Conservation (phyloP, 2,797 vertebrate species). For the Pangasius mekongensis region DNA sequence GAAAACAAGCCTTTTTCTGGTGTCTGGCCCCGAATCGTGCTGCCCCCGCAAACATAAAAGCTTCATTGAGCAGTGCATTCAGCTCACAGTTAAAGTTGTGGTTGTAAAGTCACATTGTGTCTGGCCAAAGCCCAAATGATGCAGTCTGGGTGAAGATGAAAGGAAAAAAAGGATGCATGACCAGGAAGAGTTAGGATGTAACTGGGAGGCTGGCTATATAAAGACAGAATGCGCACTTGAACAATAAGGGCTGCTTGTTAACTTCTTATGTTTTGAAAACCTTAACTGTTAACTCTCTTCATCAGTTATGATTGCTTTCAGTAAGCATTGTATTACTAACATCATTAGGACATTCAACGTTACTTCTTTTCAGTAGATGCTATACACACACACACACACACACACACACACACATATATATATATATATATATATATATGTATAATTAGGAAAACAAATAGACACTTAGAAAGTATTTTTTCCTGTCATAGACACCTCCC, state of each 20-base stretch:
- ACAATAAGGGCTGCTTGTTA: background rate
- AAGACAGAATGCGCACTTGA: background rate
- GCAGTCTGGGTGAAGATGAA: constrained; percentile 14
- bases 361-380: background rate
- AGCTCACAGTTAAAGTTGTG: constrained; percentile 5
- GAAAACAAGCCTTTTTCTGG: constrained; percentile 7
- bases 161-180: background rate
- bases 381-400: background rate
- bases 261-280: background rate
- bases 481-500: background rate
- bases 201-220: background rate
- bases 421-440: background rate
- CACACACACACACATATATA: too few relatives aligned
- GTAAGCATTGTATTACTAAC: background rate
- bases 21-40: background rate
- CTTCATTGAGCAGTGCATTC: background rate
- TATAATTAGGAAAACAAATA: background rate
- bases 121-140: constrained; percentile 3
- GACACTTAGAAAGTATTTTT: background rate
- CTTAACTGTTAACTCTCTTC: background rate
- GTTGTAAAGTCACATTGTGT: constrained; percentile 21
- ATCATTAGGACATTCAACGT: background rate
- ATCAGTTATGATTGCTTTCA: background rate
- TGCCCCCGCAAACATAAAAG: background rate
- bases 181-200: background rate